Conservation (phyloP, 2,113 vertebrate species). For the Harpagus bidentatus region DNA sequence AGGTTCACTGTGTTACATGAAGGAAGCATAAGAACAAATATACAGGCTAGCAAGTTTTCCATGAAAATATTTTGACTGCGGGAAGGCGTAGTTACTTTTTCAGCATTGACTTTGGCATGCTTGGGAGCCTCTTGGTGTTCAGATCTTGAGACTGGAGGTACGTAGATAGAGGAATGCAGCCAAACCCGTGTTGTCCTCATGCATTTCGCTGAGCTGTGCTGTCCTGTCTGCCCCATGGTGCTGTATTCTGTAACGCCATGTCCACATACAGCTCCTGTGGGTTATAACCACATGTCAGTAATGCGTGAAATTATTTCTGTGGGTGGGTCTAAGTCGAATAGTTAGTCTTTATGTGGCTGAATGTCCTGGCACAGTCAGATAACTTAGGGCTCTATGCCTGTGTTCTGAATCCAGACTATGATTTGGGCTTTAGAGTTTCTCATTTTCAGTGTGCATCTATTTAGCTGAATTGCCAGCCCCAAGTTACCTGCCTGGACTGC, state of each 20-base stretch:
- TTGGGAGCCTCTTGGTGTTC: background rate
- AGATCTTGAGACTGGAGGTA: background rate
- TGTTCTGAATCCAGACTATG: background rate
- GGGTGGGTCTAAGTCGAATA: background rate
- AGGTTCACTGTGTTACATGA: background rate
- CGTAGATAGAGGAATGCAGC: background rate
- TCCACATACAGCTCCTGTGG: background rate
- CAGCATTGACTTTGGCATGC: background rate
- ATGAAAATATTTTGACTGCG: background rate
- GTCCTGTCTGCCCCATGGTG: background rate
- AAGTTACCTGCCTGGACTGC: background rate
- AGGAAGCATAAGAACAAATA: background rate
- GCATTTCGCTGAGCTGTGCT: background rate
- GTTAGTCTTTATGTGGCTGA: background rate
- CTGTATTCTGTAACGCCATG: background rate
- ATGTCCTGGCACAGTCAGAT: background rate
- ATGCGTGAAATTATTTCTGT: rapidly evolving
- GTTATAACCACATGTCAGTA: background rate
- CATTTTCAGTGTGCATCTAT: background rate
- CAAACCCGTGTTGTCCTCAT: background rate
- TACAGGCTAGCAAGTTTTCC: background rate
- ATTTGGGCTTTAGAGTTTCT: background rate
- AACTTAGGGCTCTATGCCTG: background rate
- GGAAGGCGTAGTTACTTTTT: background rate
- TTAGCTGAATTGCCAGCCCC: background rate